Conservation (phyloP, 2,797 vertebrate genomes). For the Sebastes baramenuke region DNA sequence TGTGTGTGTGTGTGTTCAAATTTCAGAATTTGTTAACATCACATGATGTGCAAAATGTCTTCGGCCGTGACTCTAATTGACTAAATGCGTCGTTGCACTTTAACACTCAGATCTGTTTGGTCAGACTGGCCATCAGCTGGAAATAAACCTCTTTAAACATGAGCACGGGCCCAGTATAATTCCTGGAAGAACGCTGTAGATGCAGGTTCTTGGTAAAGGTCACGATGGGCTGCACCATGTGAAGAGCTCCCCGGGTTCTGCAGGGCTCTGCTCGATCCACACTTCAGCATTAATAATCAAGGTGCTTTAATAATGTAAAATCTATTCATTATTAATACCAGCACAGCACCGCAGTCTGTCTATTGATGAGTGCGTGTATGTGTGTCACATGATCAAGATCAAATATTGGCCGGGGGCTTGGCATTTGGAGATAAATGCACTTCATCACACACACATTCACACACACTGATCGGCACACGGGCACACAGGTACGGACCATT, state of each 20-base stretch:
- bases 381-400: constrained; percentile 42
- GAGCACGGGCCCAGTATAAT: not conserved
- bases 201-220: not conserved
- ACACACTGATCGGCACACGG: not conserved
- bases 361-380: constrained; percentile 27
- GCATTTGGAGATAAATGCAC: constrained; percentile 56
- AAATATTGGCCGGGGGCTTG: constrained; percentile 39
- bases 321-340: constrained; percentile 64
- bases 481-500: constrained; percentile 4
- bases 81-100: not conserved
- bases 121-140: not conserved
- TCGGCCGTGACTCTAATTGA: not conserved
- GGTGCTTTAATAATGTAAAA: constrained; percentile 67
- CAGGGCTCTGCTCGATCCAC: constrained; percentile 16
- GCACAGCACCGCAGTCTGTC: constrained; percentile 9
- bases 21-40: not conserved
- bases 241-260: not conserved
- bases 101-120: not conserved
- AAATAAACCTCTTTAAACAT: not conserved
- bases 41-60: not conserved
- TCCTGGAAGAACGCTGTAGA: not conserved
- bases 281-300: constrained; percentile 60
- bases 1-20: not conserved
- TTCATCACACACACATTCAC: constrained; percentile 7
- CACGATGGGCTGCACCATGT: not conserved